Base-by-base conservation (phyloP, 2,797 vertebrate genomes). In the Pseudochirops cupreus region DNA sequence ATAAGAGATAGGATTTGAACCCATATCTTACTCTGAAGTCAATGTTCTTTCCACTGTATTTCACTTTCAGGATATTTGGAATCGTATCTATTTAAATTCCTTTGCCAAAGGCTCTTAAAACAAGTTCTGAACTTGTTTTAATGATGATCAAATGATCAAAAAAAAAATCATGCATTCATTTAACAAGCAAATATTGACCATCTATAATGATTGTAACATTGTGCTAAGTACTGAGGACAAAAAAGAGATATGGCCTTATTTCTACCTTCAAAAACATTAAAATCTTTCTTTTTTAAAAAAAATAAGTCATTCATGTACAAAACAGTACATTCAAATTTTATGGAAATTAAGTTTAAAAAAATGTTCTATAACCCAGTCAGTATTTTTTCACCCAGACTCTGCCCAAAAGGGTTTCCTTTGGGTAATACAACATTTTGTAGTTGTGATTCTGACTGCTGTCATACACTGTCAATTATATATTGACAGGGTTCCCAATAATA, bases 111-210 rank as follows among this genome's bases (percentile, higher is more conserved):
- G 14, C 89, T 94, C 39, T 96, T 91, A 92, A 29, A 91, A 67
- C 52, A 52, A 95, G 95, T 13, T 93, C 33, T 90, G 50, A 92
- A 53, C n/a, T n/a, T n/a, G n/a, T n/a, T n/a, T n/a, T n/a, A n/a
- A n/a, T n/a, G n/a, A n/a, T n/a, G n/a, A n/a, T n/a, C n/a, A n/a
- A 92, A 93, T 9, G 14, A 28, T 95, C 7, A 91, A 92, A 91
- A 92, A 0, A 33, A 50, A 92, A 94, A n/a, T n/a, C 9, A 14
- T 67, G 14, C 59, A 67, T n/a, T 67, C 31, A 67, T 67, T 67
- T 67, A 67, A 82, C n/a, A 24, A 82, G 67, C 6, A 46, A 1
- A 82, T 24, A 39, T 82, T 46, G 67, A 46, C n/a, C n/a, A 82
- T 82, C 2, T 82, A 82, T 9, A 46, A 46, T 82, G 5, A 82